These are phyloP conservation scores for Nesidiocoris tenuis DNA, from an alignment of 2,888 invertebrate genomes.

Conservation along the genomic window DNA sequence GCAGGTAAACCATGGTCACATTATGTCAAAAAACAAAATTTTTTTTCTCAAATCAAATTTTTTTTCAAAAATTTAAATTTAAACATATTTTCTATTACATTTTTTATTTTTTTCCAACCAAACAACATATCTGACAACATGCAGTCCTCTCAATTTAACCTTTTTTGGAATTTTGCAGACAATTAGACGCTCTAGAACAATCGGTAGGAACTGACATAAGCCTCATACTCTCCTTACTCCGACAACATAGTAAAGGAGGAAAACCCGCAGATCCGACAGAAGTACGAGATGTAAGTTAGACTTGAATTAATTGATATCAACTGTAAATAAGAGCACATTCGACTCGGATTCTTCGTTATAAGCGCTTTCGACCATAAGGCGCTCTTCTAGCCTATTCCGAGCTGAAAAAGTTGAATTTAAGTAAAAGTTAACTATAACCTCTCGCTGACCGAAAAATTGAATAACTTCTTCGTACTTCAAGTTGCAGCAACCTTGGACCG, in stretches of 20 bases:
- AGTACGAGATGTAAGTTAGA: conserved; percentile 48
- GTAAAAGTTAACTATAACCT: neutral
- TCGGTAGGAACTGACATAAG: conserved; percentile 73
- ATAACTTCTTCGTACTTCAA: neutral
- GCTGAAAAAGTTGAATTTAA: neutral
- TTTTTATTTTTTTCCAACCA: too few species aligned
- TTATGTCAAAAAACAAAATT: too few species aligned
- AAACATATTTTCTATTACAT: too few species aligned
- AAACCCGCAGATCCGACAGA: conserved; percentile 48
- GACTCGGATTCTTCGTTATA: neutral
- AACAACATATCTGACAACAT: too few species aligned
- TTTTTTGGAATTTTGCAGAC: conserved; percentile 55
- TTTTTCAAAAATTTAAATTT: conserved; percentile 22
- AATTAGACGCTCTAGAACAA: conserved; percentile 68
- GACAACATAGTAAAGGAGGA: conserved; percentile 55
- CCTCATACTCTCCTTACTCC: conserved; percentile 67
- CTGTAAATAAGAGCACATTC: neutral
- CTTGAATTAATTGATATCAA: neutral
- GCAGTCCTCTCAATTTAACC: too few species aligned
- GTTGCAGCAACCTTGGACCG: conserved; percentile 46
- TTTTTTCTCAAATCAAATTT: conserved; percentile 14
- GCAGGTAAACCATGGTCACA: too few species aligned
- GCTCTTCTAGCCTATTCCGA: too few species aligned
- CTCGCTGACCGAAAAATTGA: neutral
- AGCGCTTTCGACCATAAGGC: too few species aligned